Evolutionary conservation across 2,888 invertebrate species (phyloP), one percentile per base, ranked within the genome.

Genomic region (Phyto melanocephala): DNA sequence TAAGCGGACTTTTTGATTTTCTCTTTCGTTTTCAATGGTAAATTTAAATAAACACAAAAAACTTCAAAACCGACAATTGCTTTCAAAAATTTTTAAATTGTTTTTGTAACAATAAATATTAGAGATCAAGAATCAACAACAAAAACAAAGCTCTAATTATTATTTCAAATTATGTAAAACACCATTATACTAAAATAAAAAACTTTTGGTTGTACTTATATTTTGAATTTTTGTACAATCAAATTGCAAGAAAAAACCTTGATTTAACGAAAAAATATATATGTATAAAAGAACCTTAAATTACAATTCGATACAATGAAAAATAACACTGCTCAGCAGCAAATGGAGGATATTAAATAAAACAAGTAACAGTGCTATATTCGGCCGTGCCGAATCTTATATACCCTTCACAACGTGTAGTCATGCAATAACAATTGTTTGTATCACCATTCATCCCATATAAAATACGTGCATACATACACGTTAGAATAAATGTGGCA

Each of bases 211-310:
- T 28, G 6, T 28, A 28, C 3, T 47, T 47, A 71, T 22, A 63
- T 42, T 65, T 63, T 58, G 40, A 15, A 63, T 42, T 22, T 37
- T 50, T 40, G n/a, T 47, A 47, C 60, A 60, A 62, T 71, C 11
- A 60, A 60, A 74, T 2, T 62, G 54, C 28, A 52, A n/a, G n/a
- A n/a, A 58, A 22, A 54, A 70, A 63, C 78, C 78, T 78, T 78
- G 78, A 75, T 35, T 75, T 58, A 45, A 62, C 37, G 47, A 37
- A 76, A 52, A 42, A 68, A 47, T 45, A 1, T 0, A 28, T 50
- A 42, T 7, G 54, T 45, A 40, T 33, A 74, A 40, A 50, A 35
- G 5, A 77, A 72, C 17, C 4, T 17, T 5, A 58, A 35, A 67
- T 54, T 71, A 28, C 58, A 65, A 63, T 76, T 67, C 65, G 22